Evolutionary conservation across 2,888 invertebrate species (phyloP).

Genomic region (Dastarcus helophoroides): DNA sequence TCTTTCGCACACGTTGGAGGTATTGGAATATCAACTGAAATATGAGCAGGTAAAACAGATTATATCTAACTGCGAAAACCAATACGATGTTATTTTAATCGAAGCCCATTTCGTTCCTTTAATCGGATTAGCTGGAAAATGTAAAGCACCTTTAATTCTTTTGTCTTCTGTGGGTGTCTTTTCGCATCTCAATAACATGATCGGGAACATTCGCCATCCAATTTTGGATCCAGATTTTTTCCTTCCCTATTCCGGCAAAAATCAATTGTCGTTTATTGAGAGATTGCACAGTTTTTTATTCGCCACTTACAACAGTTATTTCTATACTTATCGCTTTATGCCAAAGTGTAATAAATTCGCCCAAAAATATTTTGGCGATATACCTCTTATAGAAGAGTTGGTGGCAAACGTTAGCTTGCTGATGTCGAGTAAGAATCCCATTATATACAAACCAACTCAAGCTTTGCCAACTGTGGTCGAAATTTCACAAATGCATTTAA

Average conservation of each 20-base stretch:
- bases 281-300: conserved; percentile 16
- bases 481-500: conserved; percentile 25
- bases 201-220: conserved; percentile 24
- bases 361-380: conserved; percentile 27
- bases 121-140: conserved; percentile 9
- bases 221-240: conserved; percentile 18
- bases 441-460: conserved; percentile 26
- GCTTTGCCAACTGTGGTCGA: conserved; percentile 27
- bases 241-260: conserved; percentile 1
- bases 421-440: conserved; percentile 27
- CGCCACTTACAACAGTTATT: too few relatives aligned
- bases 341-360: conserved; percentile 23
- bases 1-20: conserved; percentile 1
- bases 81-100: conserved; percentile 14
- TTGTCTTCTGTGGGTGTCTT: conserved; percentile 18
- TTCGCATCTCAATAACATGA: conserved; percentile 15
- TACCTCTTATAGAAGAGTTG: conserved; percentile 27
- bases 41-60: conserved; percentile 2
- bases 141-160: conserved; percentile 13
- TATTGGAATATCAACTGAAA: conserved; percentile 5
- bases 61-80: conserved; percentile 2
- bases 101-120: conserved; percentile 11
- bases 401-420: conserved; percentile 27
- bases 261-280: conserved; percentile 2
- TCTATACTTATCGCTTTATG: conserved; percentile 20